A percentile compares a stretch with the other conserved stretches of the same genome.
These are phyloP conservation scores for Procavia capensis DNA, from an alignment of 2,113 vertebrate genomes.

Conservation along the genomic window DNA sequence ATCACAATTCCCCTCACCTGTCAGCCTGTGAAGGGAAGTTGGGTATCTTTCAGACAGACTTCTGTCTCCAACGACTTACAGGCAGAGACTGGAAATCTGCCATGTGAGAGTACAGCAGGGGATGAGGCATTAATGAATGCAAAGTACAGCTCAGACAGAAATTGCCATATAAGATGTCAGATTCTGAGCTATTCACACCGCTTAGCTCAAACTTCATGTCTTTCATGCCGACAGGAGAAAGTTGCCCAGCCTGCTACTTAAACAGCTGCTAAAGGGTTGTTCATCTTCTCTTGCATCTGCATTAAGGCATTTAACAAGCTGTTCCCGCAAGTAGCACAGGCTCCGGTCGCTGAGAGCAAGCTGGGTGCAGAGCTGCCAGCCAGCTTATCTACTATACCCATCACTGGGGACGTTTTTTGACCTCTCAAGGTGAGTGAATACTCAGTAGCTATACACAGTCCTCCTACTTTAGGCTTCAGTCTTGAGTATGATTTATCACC, in stretches of 20 bases:
- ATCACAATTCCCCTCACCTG: background rate
- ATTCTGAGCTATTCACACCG: background rate
- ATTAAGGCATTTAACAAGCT: background rate
- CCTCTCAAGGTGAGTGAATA: background rate
- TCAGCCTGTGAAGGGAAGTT: background rate
- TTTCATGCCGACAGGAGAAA: no score
- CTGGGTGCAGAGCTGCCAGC: background rate
- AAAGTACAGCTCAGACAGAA: background rate
- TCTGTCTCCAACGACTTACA: background rate
- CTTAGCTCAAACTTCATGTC: background rate
- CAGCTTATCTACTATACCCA: background rate
- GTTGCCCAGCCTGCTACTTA: background rate
- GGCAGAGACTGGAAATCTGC: background rate
- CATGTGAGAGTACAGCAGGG: no score
- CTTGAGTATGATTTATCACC: background rate
- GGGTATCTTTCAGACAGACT: background rate
- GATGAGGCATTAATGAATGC: accelerated
- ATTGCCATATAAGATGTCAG: background rate
- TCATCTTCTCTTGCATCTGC: background rate
- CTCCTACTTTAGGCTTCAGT: background rate
- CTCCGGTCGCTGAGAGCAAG: background rate
- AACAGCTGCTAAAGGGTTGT: background rate
- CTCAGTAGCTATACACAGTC: background rate
- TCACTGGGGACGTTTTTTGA: background rate
- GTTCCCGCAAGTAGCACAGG: background rate